A percentile compares a stretch with the other conserved stretches of the same genome.
phyloP scores from a whole-genome alignment of 1,140 invertebrate species.

The Aphelenchoides avenae region DNA sequence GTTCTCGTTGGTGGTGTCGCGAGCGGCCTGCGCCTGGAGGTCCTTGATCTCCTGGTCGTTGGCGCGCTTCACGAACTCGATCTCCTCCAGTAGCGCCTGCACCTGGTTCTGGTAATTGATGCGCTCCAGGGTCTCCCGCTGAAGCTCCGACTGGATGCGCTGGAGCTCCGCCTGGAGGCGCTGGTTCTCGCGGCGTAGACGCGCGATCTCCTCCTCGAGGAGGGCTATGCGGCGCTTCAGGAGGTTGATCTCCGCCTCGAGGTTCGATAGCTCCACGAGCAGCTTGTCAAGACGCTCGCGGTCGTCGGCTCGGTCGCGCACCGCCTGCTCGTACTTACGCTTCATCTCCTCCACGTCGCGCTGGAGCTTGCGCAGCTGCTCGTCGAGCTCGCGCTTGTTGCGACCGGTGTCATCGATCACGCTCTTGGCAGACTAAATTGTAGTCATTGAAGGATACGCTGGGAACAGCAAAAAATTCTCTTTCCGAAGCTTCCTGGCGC shows the following conservation, averaged over 20 bases:
- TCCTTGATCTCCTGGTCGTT: constrained; percentile 63
- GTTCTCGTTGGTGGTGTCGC: constrained; percentile 64
- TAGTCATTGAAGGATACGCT: background rate
- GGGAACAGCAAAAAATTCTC: background rate
- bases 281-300: constrained; percentile 51
- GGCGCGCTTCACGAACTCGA: constrained; percentile 50
- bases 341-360: constrained; percentile 50
- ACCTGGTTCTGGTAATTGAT: constrained; percentile 60
- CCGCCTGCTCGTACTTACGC: constrained; percentile 56
- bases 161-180: constrained; percentile 48
- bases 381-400: constrained; percentile 38
- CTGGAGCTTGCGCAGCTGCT: constrained; percentile 36
- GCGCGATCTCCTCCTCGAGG: constrained; percentile 53
- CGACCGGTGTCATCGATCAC: constrained; percentile 51
- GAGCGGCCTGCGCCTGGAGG: constrained; percentile 61
- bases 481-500: background rate
- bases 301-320: constrained; percentile 41
- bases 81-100: constrained; percentile 55
- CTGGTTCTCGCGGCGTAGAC: constrained; percentile 54
- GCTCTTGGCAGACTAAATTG: constrained; percentile 48
- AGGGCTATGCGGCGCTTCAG: constrained; percentile 51
- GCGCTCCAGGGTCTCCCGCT: constrained; percentile 56
- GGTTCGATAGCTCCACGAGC: constrained; percentile 47
- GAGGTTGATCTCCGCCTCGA: constrained; percentile 58
- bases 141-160: constrained; percentile 47